phyloP scores from a whole-genome alignment of 2,113 vertebrate genomes.

The Alouatta palliata region DNA sequence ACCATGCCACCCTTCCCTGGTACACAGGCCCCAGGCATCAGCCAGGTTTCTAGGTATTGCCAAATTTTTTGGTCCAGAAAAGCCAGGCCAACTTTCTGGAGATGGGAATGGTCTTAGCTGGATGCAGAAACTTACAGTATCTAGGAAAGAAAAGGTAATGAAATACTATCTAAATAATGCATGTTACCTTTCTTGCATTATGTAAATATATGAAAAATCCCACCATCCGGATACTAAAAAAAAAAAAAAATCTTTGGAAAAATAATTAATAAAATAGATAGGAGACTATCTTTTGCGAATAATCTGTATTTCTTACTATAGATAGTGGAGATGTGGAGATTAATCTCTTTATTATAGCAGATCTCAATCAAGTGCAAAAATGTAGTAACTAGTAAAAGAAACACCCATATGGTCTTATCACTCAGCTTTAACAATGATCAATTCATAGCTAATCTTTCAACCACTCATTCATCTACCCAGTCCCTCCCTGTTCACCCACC shows the following conservation, averaged over 20 bases:
- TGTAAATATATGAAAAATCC: neutral
- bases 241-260: neutral
- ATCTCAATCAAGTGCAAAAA: neutral
- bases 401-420: neutral
- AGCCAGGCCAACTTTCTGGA: neutral
- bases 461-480: neutral
- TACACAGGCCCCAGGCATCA: neutral
- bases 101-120: neutral
- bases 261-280: neutral
- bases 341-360: neutral
- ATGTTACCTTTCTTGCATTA: conserved; percentile 11
- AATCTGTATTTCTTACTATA: neutral
- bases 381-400: neutral
- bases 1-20: neutral
- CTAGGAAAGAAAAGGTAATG: conserved; percentile 11
- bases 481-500: neutral
- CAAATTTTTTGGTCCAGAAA: neutral
- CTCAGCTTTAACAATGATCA: neutral
- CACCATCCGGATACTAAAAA: neutral
- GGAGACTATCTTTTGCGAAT: neutral
- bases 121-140: neutral
- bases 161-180: neutral
- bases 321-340: neutral
- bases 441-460: neutral
- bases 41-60: neutral